Percentiles rank a stretch among this genome's conserved stretches.
These are phyloP conservation scores for Bradypodion ventrale DNA, from an alignment of 2,797 vertebrate genomes.

Conservation along the genomic window DNA sequence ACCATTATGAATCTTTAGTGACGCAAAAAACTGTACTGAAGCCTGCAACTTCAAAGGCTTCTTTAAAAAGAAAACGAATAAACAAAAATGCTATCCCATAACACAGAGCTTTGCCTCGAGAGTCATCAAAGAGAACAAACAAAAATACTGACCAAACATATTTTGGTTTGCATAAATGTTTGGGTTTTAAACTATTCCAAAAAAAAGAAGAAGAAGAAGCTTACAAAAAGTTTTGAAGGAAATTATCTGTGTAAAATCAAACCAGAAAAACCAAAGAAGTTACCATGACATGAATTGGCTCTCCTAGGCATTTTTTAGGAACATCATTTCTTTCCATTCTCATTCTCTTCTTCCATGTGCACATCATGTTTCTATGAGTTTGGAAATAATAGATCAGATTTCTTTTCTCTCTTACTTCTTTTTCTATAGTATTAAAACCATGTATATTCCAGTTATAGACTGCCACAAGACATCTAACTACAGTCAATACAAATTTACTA, in stretches of 20 bases:
- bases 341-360: conserved; percentile 8
- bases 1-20: conserved; percentile 29
- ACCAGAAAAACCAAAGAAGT: conserved; percentile 25
- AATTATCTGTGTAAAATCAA: conserved; percentile 24
- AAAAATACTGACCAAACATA: conserved; percentile 44
- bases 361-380: not conserved
- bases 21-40: conserved; percentile 48
- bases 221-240: conserved; percentile 24
- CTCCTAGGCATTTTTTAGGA: conserved; percentile 27
- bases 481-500: not conserved
- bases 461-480: not conserved
- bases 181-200: conserved; percentile 27
- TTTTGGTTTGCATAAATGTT: conserved; percentile 27
- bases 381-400: conserved; percentile 18
- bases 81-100: conserved; percentile 49
- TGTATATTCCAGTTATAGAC: not conserved
- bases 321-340: conserved; percentile 38
- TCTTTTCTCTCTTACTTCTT: conserved; percentile 18
- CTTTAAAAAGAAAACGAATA: conserved; percentile 50
- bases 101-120: conserved; percentile 46
- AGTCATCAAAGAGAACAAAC: conserved; percentile 47
- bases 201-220: conserved; percentile 29
- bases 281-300: conserved; percentile 20
- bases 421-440: not conserved
- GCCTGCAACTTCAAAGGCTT: conserved; percentile 52